Evolutionary conservation across 2,888 invertebrate species (phyloP), one percentile per base, ranked within the genome.

Genomic region (Tuta absoluta): DNA sequence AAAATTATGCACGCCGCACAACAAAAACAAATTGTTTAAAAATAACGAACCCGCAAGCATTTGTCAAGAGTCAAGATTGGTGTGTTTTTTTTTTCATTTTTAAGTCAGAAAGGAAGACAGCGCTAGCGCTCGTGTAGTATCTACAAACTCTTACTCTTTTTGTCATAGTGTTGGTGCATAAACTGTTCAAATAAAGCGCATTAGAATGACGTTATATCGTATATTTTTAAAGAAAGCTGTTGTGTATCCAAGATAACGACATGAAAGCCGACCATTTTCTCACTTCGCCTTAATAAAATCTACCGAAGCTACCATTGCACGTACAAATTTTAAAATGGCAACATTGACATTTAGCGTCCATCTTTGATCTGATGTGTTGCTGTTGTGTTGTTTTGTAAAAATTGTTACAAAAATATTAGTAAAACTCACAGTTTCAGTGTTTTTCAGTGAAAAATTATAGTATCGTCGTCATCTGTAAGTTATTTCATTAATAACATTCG

Each of bases 351-450:
- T 87, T 87, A 84, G 91, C 91, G 91, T 91, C 91, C 91, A 91
- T 91, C 91, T 91, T 91, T 89, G 84, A 82, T 86, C 83, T 88
- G 87, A 85, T 90, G 89, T 90, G 86, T 89, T 56, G 86, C 89
- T 89, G 86, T 89, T 90, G 87, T 90, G 86, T 88, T 89, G 85
- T 87, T 86, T 80, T 80, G 80, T 72, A 76, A 79, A 84, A 86
- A 85, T 82, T 84, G 75, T 77, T 78, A 77, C 72, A 82, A 79
- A 80, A 78, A 76, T 77, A 78, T 71, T 78, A 69, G 67, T 70
- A 69, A 62, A 65, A 65, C 66, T 66, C 67, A 62, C 68, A 60
- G 60, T 64, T 58, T 48, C 24, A 65, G 12, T 24, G 60, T 57
- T 53, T 64, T 58, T 38, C 65, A 66, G 60, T 66, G 48, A 67